Conservation (phyloP, 1,140 invertebrate genomes). For the Brachionus manjavacas region DNA sequence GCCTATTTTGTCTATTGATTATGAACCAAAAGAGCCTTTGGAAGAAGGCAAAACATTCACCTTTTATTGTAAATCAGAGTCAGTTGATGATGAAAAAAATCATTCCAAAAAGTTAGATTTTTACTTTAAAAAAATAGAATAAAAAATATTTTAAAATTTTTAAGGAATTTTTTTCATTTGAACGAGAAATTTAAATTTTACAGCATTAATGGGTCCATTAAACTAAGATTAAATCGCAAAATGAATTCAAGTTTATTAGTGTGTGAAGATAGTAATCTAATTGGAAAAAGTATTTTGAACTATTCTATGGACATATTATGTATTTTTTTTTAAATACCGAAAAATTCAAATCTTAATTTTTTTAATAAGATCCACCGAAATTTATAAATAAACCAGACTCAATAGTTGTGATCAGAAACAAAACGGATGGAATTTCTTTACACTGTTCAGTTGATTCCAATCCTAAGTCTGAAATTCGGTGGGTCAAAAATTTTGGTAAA, state of each 20-base stretch:
- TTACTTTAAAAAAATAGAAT: too few relatives aligned
- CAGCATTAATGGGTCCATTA: not conserved
- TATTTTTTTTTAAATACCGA: not conserved
- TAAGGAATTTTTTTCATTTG: not conserved
- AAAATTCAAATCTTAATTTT: not conserved
- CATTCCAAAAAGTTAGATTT: not conserved
- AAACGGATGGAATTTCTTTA: not conserved
- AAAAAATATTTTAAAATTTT: not conserved
- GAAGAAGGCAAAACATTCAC: conserved; percentile 18
- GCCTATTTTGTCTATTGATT: not conserved
- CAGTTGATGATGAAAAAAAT: not conserved
- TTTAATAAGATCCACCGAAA: not conserved
- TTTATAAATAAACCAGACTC: not conserved
- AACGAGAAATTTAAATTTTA: conserved; percentile 11
- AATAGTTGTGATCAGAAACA: not conserved
- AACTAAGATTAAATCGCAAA: not conserved
- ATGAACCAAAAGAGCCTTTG: not conserved
- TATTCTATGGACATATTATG: conserved; percentile 2
- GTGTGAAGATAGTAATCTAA: not conserved
- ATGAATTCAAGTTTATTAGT: conserved; percentile 9
- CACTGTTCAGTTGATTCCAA: conserved; percentile 12
- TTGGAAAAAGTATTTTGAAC: conserved; percentile 8
- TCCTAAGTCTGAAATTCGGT: not conserved
- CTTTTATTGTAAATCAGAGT: not conserved
- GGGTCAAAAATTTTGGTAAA: not conserved